phyloP scores from a whole-genome alignment of 2,113 vertebrate genomes.

The Scomber japonicus region DNA sequence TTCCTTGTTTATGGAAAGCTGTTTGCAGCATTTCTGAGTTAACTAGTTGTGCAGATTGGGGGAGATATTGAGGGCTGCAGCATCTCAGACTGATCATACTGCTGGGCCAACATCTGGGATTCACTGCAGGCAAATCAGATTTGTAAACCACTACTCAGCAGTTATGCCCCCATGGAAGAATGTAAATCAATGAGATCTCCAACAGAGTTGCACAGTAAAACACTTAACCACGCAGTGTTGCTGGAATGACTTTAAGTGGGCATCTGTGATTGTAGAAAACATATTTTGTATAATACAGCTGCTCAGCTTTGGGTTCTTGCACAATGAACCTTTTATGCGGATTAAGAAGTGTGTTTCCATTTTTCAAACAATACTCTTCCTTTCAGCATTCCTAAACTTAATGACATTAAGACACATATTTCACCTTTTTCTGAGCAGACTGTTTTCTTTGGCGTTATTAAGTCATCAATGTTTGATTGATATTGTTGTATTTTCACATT shows the following conservation, averaged over 20 bases:
- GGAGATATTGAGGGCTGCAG: constrained; percentile 33
- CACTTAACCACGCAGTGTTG: constrained; percentile 16
- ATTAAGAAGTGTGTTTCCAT: neutral
- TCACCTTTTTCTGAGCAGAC: neutral
- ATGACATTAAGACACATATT: neutral
- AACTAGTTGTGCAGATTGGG: constrained; percentile 44
- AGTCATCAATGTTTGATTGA: too few relatives aligned
- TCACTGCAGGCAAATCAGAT: constrained; percentile 70
- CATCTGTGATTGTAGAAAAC: constrained; percentile 36
- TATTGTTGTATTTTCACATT: neutral
- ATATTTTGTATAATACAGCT: constrained; percentile 33
- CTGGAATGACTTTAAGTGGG: constrained; percentile 42
- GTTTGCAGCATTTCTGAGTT: constrained; percentile 69
- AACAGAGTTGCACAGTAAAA: constrained; percentile 52
- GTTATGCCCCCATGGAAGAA: constrained; percentile 53
- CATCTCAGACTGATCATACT: constrained; percentile 33
- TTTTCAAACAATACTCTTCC: neutral
- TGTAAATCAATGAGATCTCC: constrained; percentile 62
- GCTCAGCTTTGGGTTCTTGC: constrained; percentile 8
- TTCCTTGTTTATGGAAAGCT: constrained; percentile 70
- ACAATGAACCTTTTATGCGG: neutral
- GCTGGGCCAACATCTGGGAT: constrained; percentile 73
- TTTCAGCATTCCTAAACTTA: neutral
- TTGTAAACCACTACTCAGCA: constrained; percentile 63
- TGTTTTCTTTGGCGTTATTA: too few relatives aligned